phyloP scores from a whole-genome alignment of 2,888 invertebrate species.

The Brassicogethes aeneus region DNA sequence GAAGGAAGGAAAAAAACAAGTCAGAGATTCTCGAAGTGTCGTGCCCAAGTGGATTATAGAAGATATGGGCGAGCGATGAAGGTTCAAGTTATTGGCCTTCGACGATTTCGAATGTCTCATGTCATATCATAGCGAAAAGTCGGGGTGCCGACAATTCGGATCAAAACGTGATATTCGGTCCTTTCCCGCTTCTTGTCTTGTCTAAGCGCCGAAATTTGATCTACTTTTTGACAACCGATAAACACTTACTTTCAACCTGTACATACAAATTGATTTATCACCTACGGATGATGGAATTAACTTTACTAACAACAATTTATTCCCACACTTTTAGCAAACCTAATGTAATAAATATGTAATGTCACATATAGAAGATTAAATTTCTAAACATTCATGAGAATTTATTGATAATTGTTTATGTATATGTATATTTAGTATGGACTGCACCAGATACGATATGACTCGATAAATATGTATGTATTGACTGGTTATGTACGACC shows the following conservation, averaged over 20 bases:
- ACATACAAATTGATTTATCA: constrained; percentile 19
- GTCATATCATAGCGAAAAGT: constrained; percentile 31
- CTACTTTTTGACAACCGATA: constrained; percentile 28
- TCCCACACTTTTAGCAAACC: too few species aligned
- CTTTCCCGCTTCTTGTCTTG: constrained; percentile 21
- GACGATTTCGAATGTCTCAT: constrained; percentile 34
- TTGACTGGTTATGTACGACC: constrained; percentile 10
- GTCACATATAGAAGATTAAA: too few species aligned
- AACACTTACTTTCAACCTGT: constrained; percentile 23
- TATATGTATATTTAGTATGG: constrained; percentile 11
- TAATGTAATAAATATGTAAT: too few species aligned
- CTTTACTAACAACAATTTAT: too few species aligned
- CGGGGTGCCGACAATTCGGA: too few species aligned
- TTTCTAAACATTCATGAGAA: neutral
- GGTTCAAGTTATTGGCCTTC: constrained; percentile 37
- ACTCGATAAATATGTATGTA: constrained; percentile 23
- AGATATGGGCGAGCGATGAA: constrained; percentile 34
- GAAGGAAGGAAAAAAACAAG: too few species aligned
- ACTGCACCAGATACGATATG: constrained; percentile 17
- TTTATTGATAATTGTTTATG: constrained; percentile 2
- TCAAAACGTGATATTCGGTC: too few species aligned
- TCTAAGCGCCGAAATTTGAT: constrained; percentile 26
- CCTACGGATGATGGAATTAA: too few species aligned
- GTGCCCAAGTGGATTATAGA: constrained; percentile 38
- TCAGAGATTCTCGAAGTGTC: constrained; percentile 35